These are phyloP conservation scores for Styela plicata DNA, from an alignment of 23 tunicate species.

Conservation along the genomic window DNA sequence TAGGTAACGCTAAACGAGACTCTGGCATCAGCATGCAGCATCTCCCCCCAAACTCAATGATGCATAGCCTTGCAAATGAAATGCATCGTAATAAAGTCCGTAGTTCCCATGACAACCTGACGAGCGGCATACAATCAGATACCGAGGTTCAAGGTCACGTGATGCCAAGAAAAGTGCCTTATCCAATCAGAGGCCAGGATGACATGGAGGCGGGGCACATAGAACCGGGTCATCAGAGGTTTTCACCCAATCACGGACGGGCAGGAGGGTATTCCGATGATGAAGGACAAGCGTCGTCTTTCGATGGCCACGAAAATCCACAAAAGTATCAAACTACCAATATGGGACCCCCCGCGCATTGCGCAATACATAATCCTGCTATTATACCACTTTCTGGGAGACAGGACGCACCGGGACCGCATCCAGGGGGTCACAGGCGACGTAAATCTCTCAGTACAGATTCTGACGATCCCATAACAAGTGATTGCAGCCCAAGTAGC, in stretches of 20 bases:
- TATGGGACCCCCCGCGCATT: not conserved
- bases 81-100: constrained; percentile 9
- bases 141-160: not conserved
- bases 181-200: not conserved
- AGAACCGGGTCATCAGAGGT: constrained; percentile 1
- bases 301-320: constrained; percentile 1
- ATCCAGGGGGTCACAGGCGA: not conserved
- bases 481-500: constrained; percentile 75
- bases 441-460: constrained; percentile 59
- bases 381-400: not conserved
- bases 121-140: not conserved
- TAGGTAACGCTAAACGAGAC: constrained; percentile 18
- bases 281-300: constrained; percentile 18
- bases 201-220: not conserved
- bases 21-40: constrained; percentile 36
- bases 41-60: constrained; percentile 33
- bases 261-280: constrained; percentile 3
- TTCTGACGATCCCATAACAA: constrained; percentile 80
- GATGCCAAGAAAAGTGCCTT: not conserved
- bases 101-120: constrained; percentile 27
- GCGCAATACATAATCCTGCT: not conserved
- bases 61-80: constrained; percentile 16
- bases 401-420: not conserved
- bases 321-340: not conserved
- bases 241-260: constrained; percentile 5